These are phyloP conservation scores for Bactericera cockerelli DNA, from an alignment of 1,140 invertebrate species.

Conservation along the genomic window DNA sequence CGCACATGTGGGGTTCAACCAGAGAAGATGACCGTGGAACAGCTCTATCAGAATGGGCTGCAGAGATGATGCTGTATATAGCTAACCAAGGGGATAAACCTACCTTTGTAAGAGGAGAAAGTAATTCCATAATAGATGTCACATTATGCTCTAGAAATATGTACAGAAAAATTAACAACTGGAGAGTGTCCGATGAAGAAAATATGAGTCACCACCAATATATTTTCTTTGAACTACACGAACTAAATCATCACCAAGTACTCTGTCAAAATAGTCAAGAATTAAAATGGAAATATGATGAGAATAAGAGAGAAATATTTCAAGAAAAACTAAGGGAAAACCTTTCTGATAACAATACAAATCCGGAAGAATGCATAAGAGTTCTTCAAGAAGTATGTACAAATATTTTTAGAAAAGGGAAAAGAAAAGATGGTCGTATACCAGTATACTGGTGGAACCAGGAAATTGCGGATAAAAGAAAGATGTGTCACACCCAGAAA, in stretches of 20 bases:
- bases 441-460: not conserved
- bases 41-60: not conserved
- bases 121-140: not conserved
- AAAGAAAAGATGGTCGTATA: not conserved
- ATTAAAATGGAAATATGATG: not conserved
- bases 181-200: not conserved
- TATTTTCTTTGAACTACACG: not conserved
- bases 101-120: not conserved
- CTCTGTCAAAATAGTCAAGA: not conserved
- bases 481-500: not conserved
- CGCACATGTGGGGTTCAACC: not conserved
- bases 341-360: not conserved
- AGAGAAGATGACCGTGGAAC: not conserved
- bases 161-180: not conserved
- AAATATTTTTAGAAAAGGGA: no score
- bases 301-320: not conserved
- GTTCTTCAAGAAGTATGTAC: not conserved
- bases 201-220: not conserved
- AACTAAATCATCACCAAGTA: not conserved
- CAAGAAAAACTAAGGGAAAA: not conserved
- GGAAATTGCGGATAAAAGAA: not conserved
- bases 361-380: not conserved
- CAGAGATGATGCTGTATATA: not conserved
- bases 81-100: not conserved
- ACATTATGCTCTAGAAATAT: not conserved